A percentile compares a stretch with the other conserved stretches of the same genome.
phyloP scores from a whole-genome alignment of 1,140 invertebrate species.

The Leptopilina clavipes region DNA sequence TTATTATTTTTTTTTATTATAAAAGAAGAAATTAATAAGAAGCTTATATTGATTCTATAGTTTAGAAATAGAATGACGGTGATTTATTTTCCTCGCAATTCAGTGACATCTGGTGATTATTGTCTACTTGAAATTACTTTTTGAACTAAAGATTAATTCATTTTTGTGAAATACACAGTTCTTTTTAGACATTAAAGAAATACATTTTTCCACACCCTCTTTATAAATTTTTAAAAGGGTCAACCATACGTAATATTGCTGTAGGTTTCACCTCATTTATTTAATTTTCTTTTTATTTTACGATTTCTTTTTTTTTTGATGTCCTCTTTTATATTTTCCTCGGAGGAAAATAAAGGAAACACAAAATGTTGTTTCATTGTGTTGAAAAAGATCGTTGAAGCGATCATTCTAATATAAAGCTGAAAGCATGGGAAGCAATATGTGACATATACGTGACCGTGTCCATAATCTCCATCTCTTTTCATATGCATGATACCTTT shows the following conservation, averaged over 20 bases:
- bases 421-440: conserved; percentile 25
- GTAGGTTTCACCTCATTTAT: not conserved
- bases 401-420: conserved; percentile 12
- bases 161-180: not conserved
- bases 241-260: not conserved
- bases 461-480: conserved; percentile 27
- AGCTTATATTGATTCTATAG: too few species aligned
- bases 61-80: too few species aligned
- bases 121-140: not conserved
- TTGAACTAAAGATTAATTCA: not conserved
- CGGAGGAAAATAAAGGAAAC: not conserved
- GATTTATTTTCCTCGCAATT: not conserved
- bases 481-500: conserved; percentile 25
- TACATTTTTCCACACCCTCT: not conserved
- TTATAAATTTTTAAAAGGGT: not conserved
- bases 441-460: conserved; percentile 26
- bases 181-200: not conserved
- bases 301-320: not conserved
- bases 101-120: conserved; percentile 4
- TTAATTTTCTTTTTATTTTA: not conserved
- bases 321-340: not conserved
- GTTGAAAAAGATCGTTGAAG: conserved; percentile 21
- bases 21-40: not conserved
- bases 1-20: not conserved
- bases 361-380: conserved; percentile 3